These are phyloP conservation scores for Serilophus lunatus DNA, from an alignment of 2,113 vertebrate genomes.

Conservation along the genomic window DNA sequence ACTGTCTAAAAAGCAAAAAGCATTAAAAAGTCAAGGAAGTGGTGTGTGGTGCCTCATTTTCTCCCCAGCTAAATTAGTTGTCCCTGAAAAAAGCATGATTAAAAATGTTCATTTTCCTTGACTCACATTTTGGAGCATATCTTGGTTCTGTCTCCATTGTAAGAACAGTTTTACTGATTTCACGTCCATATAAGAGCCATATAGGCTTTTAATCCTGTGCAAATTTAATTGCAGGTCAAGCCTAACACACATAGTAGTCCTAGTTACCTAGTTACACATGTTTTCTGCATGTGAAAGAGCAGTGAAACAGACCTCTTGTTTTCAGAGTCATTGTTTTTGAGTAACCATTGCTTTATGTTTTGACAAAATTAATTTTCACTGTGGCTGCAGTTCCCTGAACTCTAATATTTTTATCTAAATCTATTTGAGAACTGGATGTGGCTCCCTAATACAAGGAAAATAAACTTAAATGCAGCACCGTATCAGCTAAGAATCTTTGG, in stretches of 20 bases:
- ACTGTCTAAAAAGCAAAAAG: not conserved
- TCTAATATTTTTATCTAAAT: not conserved
- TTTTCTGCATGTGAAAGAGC: not conserved
- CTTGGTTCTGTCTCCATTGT: not conserved
- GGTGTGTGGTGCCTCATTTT: not conserved
- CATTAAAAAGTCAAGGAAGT: not conserved
- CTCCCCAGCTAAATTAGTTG: not conserved
- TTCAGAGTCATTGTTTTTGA: not conserved
- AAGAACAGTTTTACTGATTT: not conserved
- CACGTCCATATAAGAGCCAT: not conserved
- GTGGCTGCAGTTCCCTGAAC: not conserved
- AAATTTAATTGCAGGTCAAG: not conserved
- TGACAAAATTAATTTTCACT: not conserved
- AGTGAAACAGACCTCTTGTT: not conserved
- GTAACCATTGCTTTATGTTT: not conserved
- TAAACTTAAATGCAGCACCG: not conserved
- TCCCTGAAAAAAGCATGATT: not conserved
- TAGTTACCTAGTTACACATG: fast-evolving
- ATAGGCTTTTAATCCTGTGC: not conserved
- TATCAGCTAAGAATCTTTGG: not conserved
- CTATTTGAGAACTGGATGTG: not conserved
- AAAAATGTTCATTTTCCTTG: not conserved
- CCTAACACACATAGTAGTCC: not conserved
- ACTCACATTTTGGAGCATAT: not conserved
- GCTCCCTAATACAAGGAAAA: not conserved